phyloP scores from a whole-genome alignment of 2,113 vertebrate genomes.

The Gobio gobio region DNA sequence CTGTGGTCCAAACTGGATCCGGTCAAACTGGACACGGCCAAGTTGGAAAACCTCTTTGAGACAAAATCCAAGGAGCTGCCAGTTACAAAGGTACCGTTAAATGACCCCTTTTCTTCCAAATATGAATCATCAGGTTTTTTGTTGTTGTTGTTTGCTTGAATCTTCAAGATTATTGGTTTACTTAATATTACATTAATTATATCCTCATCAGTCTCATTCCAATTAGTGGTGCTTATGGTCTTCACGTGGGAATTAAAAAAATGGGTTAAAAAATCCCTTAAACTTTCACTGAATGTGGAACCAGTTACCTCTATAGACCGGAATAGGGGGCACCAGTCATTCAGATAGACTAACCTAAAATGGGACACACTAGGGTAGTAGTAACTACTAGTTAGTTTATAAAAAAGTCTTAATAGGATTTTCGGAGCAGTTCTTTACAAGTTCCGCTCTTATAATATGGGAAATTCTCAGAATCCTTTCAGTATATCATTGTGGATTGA shows the following conservation, averaged over 20 bases:
- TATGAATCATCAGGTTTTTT: not conserved
- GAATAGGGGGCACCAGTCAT: not conserved
- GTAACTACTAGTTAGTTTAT: not conserved
- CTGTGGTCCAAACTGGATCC: slow-evolving; percentile 97
- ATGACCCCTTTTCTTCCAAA: slow-evolving; percentile 26
- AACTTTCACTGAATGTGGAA: not conserved
- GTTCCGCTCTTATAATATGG: no score
- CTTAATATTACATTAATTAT: not conserved
- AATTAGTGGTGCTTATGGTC: not conserved
- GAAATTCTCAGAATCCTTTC: no score
- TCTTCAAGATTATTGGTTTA: not conserved
- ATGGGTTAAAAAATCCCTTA: no score
- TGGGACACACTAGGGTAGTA: not conserved
- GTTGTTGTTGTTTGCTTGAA: not conserved
- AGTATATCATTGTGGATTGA: no score
- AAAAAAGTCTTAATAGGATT: no score
- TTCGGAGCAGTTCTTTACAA: no score
- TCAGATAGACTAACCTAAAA: not conserved
- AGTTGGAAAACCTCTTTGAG: slow-evolving; percentile 97
- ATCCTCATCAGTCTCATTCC: not conserved
- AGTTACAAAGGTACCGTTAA: slow-evolving; percentile 88
- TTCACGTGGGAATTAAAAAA: no score
- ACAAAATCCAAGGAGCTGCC: slow-evolving; percentile 97
- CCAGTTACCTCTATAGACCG: not conserved
- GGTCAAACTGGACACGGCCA: slow-evolving; percentile 93